Conservation (phyloP, 1,140 invertebrate species). For the Argopecten irradians region DNA sequence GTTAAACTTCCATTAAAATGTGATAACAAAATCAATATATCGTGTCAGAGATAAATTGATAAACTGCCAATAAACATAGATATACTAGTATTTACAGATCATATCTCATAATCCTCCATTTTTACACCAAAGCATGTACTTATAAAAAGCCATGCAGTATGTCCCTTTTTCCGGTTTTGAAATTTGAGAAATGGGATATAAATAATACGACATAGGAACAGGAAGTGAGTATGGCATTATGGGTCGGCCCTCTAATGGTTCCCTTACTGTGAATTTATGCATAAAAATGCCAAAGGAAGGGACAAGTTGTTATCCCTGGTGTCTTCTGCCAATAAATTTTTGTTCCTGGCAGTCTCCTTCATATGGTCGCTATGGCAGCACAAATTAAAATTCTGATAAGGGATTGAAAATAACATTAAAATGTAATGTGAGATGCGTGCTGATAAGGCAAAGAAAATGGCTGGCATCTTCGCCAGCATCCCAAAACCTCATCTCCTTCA, state of each 20-base stretch:
- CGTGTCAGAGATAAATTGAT: not conserved
- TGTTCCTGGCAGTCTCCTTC: constrained; percentile 49
- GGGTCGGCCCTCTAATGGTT: constrained; percentile 2
- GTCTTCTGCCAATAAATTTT: constrained; percentile 40
- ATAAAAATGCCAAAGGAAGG: constrained; percentile 45
- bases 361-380: constrained; percentile 63
- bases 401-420: constrained; percentile 65
- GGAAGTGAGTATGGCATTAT: not conserved
- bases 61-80: not conserved
- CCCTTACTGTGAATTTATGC: constrained; percentile 33
- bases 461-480: constrained; percentile 25
- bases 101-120: not conserved
- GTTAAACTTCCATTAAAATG: not conserved
- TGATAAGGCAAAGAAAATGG: constrained; percentile 40
- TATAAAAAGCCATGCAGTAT: not conserved
- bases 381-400: constrained; percentile 70
- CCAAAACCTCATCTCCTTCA: constrained; percentile 25
- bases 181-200: constrained; percentile 18
- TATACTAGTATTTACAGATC: not conserved
- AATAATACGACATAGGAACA: not conserved
- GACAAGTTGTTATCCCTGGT: constrained; percentile 36
- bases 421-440: constrained; percentile 55
- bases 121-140: no score
- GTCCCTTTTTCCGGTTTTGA: not conserved
- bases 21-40: not conserved